Evolutionary conservation across 2,888 invertebrate genomes (phyloP).

Genomic region (Drosophila paramelanica): DNA sequence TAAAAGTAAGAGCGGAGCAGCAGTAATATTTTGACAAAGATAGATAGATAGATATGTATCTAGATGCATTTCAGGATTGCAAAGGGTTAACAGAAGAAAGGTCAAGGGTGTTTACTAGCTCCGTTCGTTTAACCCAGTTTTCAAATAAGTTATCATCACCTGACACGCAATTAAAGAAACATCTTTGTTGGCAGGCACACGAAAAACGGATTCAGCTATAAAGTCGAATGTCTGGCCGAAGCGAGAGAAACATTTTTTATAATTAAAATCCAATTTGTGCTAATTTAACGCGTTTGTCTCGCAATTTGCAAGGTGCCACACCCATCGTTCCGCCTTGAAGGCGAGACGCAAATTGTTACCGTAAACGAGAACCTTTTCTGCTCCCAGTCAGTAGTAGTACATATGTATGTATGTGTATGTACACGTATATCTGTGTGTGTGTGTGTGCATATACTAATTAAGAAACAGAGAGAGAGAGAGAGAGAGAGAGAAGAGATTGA

Average conservation of each 20-base stretch:
- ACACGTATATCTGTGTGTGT: background rate
- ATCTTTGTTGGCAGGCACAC: conserved; percentile 20
- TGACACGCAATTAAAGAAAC: conserved; percentile 37
- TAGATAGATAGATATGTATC: no score
- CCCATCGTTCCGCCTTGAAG: conserved; percentile 1
- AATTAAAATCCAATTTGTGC: conserved; percentile 69
- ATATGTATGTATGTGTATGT: background rate
- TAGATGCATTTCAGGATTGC: no score
- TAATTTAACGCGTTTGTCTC: conserved; percentile 61
- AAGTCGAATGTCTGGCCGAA: conserved; percentile 2
- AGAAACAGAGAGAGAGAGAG: conserved; percentile 16
- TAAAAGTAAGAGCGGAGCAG: no score
- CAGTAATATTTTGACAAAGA: no score
- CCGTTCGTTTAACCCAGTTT: no score
- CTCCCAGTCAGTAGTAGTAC: background rate
- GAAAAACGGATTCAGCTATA: background rate
- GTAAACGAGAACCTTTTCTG: conserved; percentile 27
- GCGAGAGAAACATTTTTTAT: conserved; percentile 40
- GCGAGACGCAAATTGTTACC: conserved; percentile 30
- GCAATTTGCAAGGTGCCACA: conserved; percentile 32
- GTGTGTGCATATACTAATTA: conserved; percentile 52
- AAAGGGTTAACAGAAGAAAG: no score
- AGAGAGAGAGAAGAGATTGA: conserved; percentile 7
- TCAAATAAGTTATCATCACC: no score
- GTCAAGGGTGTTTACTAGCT: no score